Evolutionary conservation across 1,140 invertebrate genomes (phyloP), one percentile per base, ranked within the genome.

Genomic region (Telenomus remus): DNA sequence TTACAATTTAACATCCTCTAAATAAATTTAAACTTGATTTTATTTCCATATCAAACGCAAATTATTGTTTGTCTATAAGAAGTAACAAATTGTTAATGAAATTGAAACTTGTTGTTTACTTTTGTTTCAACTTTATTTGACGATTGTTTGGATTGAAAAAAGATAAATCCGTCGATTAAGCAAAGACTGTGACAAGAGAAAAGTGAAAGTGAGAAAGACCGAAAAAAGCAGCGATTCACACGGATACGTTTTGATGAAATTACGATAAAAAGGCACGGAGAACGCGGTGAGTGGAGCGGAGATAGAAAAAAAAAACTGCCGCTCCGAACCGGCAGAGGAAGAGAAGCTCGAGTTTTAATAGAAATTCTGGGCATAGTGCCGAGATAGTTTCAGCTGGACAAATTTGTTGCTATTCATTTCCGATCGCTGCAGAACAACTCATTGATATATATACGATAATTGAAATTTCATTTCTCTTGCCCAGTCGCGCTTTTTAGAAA

Each of bases 331-430:
- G 33, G 14, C 39, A 49, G 27, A 53, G 47, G 61, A 68, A 48
- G 61, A 39, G 63, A 57, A 51, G 44, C 27, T 42, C 44, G 42
- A 53, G 63, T 50, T 79, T 82, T 84, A 84, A 84, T 83, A 83
- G 80, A 81, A 83, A 84, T 85, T 81, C 82, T 79, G 75, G 78
- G 73, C 84, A 82, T 81, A 82, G 81, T 83, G 80, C 79, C 80
- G 77, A 76, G 79, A 84, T 83, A 84, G 83, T 84, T 84, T 82
- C 79, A 80, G 81, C 80, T 80, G 78, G 76, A 82, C 83, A 83
- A 84, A 84, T 83, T 53, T 80, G 83, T 81, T 72, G 80, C 80
- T 79, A 84, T 85, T 71, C 80, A 81, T 85, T 85, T 84, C 64
- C 79, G 70, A 54, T 76, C 56, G 27, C 80, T 66, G 73, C 61